These are phyloP conservation scores for Holothuria glaberrima DNA, from an alignment of 35 echinoderm and acorn worm genomes.

Conservation along the genomic window DNA sequence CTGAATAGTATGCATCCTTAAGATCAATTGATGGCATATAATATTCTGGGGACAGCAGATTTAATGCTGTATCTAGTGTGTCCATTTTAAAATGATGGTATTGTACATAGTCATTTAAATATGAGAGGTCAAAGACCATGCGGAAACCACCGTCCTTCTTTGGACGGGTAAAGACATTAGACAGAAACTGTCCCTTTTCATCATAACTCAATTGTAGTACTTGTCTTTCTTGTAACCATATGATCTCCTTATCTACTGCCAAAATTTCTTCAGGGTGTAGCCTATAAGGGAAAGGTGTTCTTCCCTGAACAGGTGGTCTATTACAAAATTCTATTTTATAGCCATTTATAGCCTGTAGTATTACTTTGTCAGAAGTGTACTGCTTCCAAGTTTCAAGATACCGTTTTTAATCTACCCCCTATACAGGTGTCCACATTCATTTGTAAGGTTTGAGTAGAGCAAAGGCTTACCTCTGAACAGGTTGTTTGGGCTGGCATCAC, in stretches of 20 bases:
- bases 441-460: background rate
- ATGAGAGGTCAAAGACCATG: constrained; percentile 73
- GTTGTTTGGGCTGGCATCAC: no score
- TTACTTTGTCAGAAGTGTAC: background rate
- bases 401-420: background rate
- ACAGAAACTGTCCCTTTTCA: constrained; percentile 45
- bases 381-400: background rate
- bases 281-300: background rate
- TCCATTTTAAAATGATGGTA: constrained; percentile 50
- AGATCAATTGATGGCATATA: constrained; percentile 51
- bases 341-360: background rate
- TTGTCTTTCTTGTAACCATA: constrained; percentile 7
- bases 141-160: constrained; percentile 68
- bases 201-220: constrained; percentile 44
- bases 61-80: no score
- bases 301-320: background rate
- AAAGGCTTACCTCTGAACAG: no score
- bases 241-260: constrained; percentile 63
- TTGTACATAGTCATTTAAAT: constrained; percentile 60
- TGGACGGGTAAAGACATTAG: constrained; percentile 66
- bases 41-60: background rate
- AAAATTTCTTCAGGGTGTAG: background rate
- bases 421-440: background rate
- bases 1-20: background rate
- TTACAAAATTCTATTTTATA: background rate